phyloP scores from a whole-genome alignment of 1,140 invertebrate species.

The Leptinotarsa undecemlineata region DNA sequence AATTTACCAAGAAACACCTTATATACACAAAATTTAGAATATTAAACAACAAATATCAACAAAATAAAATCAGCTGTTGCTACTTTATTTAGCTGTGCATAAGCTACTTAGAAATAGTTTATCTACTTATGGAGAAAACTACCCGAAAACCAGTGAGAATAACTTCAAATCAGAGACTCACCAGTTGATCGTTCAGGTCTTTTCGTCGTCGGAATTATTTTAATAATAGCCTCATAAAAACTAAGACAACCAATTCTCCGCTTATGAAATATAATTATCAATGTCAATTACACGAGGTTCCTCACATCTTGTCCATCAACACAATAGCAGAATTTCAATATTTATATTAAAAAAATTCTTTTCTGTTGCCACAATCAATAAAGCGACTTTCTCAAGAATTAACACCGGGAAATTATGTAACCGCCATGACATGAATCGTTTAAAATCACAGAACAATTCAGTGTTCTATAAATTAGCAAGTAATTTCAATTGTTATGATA shows the following conservation, averaged over 20 bases:
- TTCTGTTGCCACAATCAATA: background rate
- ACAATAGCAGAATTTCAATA: background rate
- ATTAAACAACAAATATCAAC: slow-evolving; percentile 9
- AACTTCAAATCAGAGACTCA: background rate
- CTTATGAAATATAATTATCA: background rate
- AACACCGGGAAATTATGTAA: background rate
- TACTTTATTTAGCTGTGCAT: slow-evolving; percentile 11
- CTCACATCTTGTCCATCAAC: too few relatives aligned
- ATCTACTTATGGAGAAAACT: background rate
- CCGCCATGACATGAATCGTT: background rate
- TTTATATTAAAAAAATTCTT: slow-evolving; percentile 13
- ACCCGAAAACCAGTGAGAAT: background rate
- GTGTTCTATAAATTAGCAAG: background rate
- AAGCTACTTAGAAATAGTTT: slow-evolving; percentile 3
- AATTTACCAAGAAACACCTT: slow-evolving; percentile 7
- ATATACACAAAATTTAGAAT: slow-evolving; percentile 14
- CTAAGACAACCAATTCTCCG: too few relatives aligned
- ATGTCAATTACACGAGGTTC: background rate
- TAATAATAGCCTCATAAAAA: too few relatives aligned
- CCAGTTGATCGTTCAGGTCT: too few relatives aligned
- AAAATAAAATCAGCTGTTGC: slow-evolving; percentile 16
- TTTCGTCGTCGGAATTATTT: too few relatives aligned
- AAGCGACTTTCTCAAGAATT: background rate
- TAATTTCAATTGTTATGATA: too few relatives aligned
- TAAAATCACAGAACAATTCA: background rate